These are phyloP conservation scores for Gryllus longicercus DNA, from an alignment of 2,888 invertebrate species.

Conservation along the genomic window DNA sequence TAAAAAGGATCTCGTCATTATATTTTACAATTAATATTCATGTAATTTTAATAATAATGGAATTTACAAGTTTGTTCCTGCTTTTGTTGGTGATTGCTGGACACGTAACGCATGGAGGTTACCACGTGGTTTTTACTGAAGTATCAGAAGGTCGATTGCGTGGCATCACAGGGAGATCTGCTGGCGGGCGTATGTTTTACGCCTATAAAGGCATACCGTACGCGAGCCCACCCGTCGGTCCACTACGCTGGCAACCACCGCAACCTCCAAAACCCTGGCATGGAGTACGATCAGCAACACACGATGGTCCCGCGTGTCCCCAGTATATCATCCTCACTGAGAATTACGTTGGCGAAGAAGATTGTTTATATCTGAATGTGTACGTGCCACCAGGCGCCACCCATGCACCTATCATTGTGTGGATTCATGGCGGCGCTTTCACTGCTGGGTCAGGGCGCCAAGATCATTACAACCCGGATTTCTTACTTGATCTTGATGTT, in stretches of 20 bases:
- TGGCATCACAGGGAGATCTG: neutral
- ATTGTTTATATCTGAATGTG: constrained; percentile 8
- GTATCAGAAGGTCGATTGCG: neutral
- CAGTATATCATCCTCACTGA: constrained; percentile 1
- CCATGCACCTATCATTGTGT: neutral
- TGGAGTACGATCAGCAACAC: neutral
- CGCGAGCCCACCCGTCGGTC: neutral
- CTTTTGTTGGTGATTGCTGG: no score
- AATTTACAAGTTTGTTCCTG: no score
- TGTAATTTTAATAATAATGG: no score
- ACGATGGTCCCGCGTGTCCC: neutral
- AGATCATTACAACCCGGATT: neutral
- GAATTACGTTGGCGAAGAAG: neutral
- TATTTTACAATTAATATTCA: no score
- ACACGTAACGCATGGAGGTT: neutral
- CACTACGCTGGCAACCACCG: neutral
- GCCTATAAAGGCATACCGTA: neutral
- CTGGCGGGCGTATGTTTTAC: neutral
- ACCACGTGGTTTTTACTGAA: neutral
- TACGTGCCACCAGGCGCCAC: neutral
- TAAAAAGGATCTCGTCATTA: no score
- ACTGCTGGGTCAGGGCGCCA: neutral
- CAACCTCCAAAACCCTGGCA: neutral
- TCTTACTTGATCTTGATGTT: neutral
- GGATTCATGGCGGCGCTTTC: neutral